Base-by-base conservation (phyloP, 2,888 invertebrate species). In the Sminthurinus aureus region DNA sequence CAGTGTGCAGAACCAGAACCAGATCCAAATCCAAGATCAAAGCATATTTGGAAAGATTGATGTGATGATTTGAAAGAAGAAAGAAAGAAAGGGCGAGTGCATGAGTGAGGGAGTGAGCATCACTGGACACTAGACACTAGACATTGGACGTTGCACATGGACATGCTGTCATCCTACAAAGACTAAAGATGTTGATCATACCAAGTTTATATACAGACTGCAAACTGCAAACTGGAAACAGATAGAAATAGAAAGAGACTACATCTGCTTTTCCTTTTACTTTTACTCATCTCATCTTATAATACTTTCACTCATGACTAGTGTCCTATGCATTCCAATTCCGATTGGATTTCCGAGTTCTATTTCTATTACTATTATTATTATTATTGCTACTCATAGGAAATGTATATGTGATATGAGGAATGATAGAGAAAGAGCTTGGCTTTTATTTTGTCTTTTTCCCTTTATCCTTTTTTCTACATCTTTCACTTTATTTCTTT, bases 11-110 rank as follows among this genome's bases (percentile, higher is more conserved):
- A 11, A 15, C 11, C 38, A 38, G 38, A 38, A 4, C 38, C 38
- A 38, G 6, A 38, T 18, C 38, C 74, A 74, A 22, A 77, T 58
- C 58, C 77, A 74, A 81, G 73, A 22, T 74, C 81, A 81, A 81
- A 81, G 81, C 58, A 81, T 66, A 81, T 81, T 81, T 81, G 81
- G 64, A 74, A 81, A 81, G 81, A 81, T 81, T 74, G 81, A 81
- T 81, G 81, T 52, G 81, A 75, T 81, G 76, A 76, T 76, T 76
- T 76, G 58, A 76, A 76, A 76, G 76, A 58, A 75, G 24, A 22
- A 67, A 38, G 38, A 38, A 38, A 38, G 1, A 38, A 6, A 38
- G 38, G 38, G 38, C 38, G 38, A 38, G 38, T 38, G 38, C 38
- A 38, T 38, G 38, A 38, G 38, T 38, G 38, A 38, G 38, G 38